Percentiles rank a stretch among this genome's conserved stretches.
phyloP scores from a whole-genome alignment of 1,140 invertebrate species.

The Calosoma granatense region DNA sequence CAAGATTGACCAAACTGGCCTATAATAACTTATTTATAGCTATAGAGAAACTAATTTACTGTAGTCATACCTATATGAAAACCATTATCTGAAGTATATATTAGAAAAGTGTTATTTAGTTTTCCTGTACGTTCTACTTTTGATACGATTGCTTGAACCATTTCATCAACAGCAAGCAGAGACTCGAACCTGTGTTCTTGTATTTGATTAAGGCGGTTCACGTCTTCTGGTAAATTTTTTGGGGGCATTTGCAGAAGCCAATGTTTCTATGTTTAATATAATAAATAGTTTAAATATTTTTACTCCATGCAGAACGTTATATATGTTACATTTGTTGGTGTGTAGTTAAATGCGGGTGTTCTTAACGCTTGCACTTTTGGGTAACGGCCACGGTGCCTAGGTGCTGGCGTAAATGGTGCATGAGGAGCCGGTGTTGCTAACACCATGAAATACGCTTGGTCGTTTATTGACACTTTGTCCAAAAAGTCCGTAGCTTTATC shows the following conservation, averaged over 20 bases:
- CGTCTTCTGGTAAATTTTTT: constrained; percentile 42
- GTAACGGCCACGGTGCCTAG: constrained; percentile 55
- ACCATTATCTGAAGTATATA: constrained; percentile 83
- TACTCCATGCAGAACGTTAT: too few relatives aligned
- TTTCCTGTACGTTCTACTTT: constrained; percentile 41
- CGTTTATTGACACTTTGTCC: constrained; percentile 23
- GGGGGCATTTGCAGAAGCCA: constrained; percentile 65
- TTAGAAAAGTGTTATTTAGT: constrained; percentile 65
- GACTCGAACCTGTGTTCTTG: constrained; percentile 65
- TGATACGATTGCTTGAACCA: constrained; percentile 55
- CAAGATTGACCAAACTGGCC: constrained; percentile 77
- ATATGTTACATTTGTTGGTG: constrained; percentile 31
- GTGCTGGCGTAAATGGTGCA: constrained; percentile 69
- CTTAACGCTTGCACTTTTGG: constrained; percentile 47
- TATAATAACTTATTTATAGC: constrained; percentile 16
- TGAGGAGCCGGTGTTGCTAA: constrained; percentile 76
- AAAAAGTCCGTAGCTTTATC: constrained; percentile 50
- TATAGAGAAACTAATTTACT: background rate
- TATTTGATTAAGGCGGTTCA: constrained; percentile 51
- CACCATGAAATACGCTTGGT: constrained; percentile 63
- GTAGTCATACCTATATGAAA: constrained; percentile 64
- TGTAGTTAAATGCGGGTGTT: constrained; percentile 64
- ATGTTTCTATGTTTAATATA: constrained; percentile 50
- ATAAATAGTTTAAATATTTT: constrained; percentile 15
- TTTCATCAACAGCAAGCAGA: constrained; percentile 75